Conservation (phyloP, 1,140 invertebrate species). For the Drosophila repletoides region DNA sequence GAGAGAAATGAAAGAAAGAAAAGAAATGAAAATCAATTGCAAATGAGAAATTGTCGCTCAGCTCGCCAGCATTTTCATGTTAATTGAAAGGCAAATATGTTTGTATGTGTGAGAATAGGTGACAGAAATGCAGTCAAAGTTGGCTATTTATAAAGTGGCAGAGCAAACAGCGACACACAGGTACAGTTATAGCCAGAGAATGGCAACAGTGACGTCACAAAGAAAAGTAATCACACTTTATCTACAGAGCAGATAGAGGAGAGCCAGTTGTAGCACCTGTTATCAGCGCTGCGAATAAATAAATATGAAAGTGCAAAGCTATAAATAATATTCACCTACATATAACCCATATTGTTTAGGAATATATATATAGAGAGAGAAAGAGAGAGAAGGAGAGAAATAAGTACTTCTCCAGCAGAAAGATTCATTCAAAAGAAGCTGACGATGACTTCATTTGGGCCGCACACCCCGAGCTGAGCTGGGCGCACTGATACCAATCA, state of each 20-base stretch:
- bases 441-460: conserved; percentile 49
- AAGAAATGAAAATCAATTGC: conserved; percentile 51
- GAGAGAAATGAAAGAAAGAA: conserved; percentile 26
- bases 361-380: neutral
- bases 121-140: conserved; percentile 56
- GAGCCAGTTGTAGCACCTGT: conserved; percentile 27
- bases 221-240: neutral
- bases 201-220: neutral
- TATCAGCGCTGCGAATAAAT: conserved; percentile 1
- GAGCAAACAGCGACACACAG: conserved; percentile 3
- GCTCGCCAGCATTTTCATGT: conserved; percentile 43
- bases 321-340: no score
- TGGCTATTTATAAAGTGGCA: conserved; percentile 55
- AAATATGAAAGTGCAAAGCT: no score
- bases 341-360: neutral
- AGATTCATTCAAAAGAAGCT: no score
- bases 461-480: conserved; percentile 18
- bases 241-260: neutral
- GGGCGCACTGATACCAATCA: conserved; percentile 41
- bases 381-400: no score
- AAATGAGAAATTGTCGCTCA: conserved; percentile 54
- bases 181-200: neutral
- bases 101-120: conserved; percentile 17
- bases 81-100: conserved; percentile 57
- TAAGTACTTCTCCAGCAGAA: neutral